Conservation (phyloP, 1,140 invertebrate species). For the Chelonus insularis region DNA sequence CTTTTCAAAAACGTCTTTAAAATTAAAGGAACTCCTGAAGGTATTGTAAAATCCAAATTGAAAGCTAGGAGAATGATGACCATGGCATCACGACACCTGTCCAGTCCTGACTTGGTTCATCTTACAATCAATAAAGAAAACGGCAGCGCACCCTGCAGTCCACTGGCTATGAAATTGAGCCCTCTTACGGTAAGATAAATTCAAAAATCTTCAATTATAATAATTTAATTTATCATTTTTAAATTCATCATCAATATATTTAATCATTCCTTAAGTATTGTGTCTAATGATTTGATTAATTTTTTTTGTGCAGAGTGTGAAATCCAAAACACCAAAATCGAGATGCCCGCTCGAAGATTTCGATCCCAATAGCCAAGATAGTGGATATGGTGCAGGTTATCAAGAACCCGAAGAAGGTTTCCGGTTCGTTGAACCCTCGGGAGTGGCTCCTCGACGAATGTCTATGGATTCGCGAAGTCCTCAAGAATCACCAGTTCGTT, state of each 20-base stretch:
- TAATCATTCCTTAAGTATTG: too few species aligned
- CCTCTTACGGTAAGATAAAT: constrained; percentile 45
- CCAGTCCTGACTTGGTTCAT: constrained; percentile 35
- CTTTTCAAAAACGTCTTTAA: constrained; percentile 55
- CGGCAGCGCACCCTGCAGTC: constrained; percentile 35
- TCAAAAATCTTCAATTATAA: neutral
- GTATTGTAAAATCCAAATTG: constrained; percentile 32
- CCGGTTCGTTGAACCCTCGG: constrained; percentile 61
- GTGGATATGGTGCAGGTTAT: constrained; percentile 58
- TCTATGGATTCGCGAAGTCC: constrained; percentile 44
- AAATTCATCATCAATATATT: too few species aligned
- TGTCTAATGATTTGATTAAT: too few species aligned
- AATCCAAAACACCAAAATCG: constrained; percentile 29
- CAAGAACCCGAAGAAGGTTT: constrained; percentile 44
- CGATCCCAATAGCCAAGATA: constrained; percentile 66
- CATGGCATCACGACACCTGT: constrained; percentile 42
- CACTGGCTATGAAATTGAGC: constrained; percentile 35
- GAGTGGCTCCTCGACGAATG: constrained; percentile 54
- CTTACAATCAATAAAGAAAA: constrained; percentile 46
- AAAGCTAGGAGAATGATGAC: constrained; percentile 38
- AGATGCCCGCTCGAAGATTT: constrained; percentile 52
- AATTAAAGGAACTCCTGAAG: constrained; percentile 47
- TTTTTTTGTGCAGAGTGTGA: constrained; percentile 30
- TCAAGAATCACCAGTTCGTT: constrained; percentile 50
- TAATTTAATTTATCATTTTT: constrained; percentile 3